These are phyloP conservation scores for Pyrochroa serraticornis DNA, from an alignment of 2,888 invertebrate species.

Conservation along the genomic window DNA sequence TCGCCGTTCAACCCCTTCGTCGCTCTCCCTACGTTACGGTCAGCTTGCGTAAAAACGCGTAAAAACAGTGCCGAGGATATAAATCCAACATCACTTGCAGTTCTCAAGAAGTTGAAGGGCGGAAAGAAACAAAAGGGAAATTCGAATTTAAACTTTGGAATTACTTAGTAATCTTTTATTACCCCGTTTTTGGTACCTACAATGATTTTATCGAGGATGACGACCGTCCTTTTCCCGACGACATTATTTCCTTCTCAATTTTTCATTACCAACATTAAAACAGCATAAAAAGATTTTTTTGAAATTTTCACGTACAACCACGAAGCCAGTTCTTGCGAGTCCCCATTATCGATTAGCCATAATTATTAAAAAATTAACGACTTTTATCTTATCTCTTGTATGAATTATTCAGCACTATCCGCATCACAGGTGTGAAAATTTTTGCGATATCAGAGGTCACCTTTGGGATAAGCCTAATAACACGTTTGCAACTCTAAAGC, in stretches of 20 bases:
- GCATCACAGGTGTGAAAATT: too few relatives aligned
- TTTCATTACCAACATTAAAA: background rate
- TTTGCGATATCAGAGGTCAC: too few relatives aligned
- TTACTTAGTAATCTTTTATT: background rate
- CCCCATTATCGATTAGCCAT: too few relatives aligned
- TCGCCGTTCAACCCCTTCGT: conserved; percentile 34
- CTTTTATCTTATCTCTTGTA: too few relatives aligned
- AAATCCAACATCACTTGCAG: conserved; percentile 32
- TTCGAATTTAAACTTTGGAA: conserved; percentile 23
- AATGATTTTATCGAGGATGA: conserved; percentile 17
- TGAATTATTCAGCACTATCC: too few relatives aligned
- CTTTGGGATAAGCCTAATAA: too few relatives aligned
- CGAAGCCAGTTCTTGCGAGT: too few relatives aligned
- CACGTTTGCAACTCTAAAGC: too few relatives aligned
- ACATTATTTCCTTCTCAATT: conserved; percentile 2
- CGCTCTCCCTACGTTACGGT: conserved; percentile 21
- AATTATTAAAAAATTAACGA: too few relatives aligned
- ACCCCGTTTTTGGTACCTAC: conserved; percentile 7
- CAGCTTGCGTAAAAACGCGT: conserved; percentile 22
- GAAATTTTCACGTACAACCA: too few relatives aligned
- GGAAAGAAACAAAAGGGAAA: conserved; percentile 26
- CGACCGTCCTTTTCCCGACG: conserved; percentile 1
- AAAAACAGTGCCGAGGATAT: conserved; percentile 22
- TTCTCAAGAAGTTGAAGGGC: conserved; percentile 19
- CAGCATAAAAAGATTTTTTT: too few relatives aligned